Evolutionary conservation across 64 coral and sea anemone genomes (phyloP).

Genomic region (Actinia equina): DNA sequence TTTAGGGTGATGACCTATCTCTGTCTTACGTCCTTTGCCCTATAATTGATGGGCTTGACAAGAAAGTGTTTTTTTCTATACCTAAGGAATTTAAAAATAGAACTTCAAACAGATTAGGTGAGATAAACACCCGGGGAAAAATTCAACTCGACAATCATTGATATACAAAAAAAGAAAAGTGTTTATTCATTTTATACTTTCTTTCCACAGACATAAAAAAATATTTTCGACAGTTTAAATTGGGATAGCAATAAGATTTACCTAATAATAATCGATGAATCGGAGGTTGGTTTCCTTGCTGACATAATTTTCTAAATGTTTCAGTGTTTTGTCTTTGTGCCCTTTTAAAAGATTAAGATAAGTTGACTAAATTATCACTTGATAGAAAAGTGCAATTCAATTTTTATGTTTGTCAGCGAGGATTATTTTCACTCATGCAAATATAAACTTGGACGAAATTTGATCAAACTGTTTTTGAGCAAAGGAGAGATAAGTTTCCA

Average conservation of each 20-base stretch:
- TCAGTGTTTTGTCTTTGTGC: not conserved
- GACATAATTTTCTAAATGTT: not conserved
- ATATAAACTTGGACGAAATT: not conserved
- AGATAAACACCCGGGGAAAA: not conserved
- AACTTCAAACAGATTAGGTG: not conserved
- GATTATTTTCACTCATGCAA: not conserved
- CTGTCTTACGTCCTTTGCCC: not conserved
- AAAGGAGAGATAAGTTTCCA: not conserved
- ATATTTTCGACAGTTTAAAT: not conserved
- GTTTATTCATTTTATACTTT: no score
- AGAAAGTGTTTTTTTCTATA: not conserved
- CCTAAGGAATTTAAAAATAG: not conserved
- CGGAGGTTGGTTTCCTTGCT: not conserved
- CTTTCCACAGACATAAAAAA: not conserved
- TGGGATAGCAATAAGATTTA: not conserved
- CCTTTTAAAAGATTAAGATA: conserved; percentile 30
- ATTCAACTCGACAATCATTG: not conserved
- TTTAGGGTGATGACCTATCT: not conserved
- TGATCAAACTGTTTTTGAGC: conserved; percentile 4
- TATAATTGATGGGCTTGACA: not conserved
- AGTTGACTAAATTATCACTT: conserved; percentile 25
- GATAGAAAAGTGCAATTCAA: not conserved
- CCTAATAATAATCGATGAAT: not conserved
- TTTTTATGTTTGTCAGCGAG: not conserved
- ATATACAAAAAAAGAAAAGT: no score